Conservation (phyloP, 2,113 vertebrate species). For the Nycticebus coucang region DNA sequence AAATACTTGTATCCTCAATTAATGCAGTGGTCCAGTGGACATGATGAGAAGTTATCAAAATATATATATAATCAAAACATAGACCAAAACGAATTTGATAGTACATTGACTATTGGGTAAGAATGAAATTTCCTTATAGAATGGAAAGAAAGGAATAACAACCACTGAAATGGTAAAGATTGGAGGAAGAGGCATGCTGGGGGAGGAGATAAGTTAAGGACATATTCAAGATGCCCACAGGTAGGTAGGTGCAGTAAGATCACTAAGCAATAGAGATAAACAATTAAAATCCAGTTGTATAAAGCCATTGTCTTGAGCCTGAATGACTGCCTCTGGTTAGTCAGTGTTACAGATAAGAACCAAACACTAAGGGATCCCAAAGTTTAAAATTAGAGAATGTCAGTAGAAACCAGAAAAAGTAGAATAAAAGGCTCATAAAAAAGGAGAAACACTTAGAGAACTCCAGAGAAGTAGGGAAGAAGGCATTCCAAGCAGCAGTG, state of each 20-base stretch:
- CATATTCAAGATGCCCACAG: neutral
- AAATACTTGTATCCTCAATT: neutral
- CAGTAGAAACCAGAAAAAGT: neutral
- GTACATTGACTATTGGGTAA: neutral
- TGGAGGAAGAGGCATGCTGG: neutral
- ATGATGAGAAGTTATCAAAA: neutral
- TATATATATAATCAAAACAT: neutral
- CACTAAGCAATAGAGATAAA: neutral
- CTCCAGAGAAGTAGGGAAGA: neutral
- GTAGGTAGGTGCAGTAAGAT: neutral
- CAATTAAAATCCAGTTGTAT: neutral
- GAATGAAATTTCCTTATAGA: neutral
- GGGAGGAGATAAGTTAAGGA: neutral
- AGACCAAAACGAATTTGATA: neutral
- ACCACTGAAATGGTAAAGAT: neutral
- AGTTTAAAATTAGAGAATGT: neutral
- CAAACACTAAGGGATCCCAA: neutral
- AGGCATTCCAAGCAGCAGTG: neutral
- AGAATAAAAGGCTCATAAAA: neutral
- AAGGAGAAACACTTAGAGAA: neutral
- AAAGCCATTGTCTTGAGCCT: neutral
- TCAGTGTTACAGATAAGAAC: neutral
- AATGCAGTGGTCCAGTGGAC: neutral
- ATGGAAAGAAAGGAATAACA: no score
- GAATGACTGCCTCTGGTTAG: neutral